A percentile compares a stretch with the other conserved stretches of the same genome.
Conservation (phyloP, 2,797 vertebrate genomes). For the Lateolabrax maculatus region DNA sequence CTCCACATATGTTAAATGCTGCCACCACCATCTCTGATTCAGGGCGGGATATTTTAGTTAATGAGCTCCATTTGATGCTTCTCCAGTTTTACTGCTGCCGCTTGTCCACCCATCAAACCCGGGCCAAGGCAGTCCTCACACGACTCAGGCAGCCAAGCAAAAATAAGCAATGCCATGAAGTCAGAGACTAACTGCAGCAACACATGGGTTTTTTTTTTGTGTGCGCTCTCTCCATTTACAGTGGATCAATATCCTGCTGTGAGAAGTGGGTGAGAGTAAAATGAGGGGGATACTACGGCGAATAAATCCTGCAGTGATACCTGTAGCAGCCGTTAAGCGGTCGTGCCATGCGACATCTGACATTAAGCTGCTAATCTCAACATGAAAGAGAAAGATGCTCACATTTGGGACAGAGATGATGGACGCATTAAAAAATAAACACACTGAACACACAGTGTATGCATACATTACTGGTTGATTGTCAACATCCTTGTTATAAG, state of each 20-base stretch:
- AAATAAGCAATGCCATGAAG: constrained; percentile 36
- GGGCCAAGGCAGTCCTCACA: constrained; percentile 49
- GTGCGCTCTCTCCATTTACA: constrained; percentile 39
- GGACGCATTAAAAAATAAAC: constrained; percentile 49
- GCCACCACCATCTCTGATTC: constrained; percentile 25
- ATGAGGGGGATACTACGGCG: constrained; percentile 22
- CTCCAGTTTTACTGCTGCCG: constrained; percentile 14
- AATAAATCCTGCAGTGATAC: constrained; percentile 60
- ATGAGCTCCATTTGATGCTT: constrained; percentile 24
- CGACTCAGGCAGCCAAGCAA: constrained; percentile 43
- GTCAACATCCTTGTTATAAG: not conserved
- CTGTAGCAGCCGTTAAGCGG: constrained; percentile 48
- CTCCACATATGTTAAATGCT: not conserved
- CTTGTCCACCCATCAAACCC: constrained; percentile 31
- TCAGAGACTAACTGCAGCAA: constrained; percentile 29
- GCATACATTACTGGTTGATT: constrained; percentile 10
- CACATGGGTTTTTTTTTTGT: constrained; percentile 30
- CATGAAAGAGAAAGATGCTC: constrained; percentile 51
- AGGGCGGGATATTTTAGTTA: constrained; percentile 15
- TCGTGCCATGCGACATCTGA: constrained; percentile 33
- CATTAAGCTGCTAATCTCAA: constrained; percentile 59
- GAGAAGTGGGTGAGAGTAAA: constrained; percentile 50
- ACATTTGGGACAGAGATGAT: constrained; percentile 29
- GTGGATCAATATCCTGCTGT: constrained; percentile 55
- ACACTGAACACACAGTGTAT: not conserved